Base-by-base conservation (phyloP, 1,140 invertebrate species). In the Rhopalosiphum maidis region DNA sequence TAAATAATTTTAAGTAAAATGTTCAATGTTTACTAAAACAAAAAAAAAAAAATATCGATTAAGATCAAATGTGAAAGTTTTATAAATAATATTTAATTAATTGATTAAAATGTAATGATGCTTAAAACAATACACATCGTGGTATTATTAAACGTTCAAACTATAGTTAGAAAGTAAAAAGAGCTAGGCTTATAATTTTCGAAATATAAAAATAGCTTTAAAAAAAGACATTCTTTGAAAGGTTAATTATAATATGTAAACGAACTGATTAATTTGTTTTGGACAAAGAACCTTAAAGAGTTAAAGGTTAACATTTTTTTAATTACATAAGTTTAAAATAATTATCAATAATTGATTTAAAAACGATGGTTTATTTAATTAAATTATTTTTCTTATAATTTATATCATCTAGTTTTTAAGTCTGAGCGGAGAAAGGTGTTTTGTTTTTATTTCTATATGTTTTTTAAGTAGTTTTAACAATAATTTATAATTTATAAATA, bases 31-130 rank as follows among this genome's bases (percentile, higher is more conserved):
- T 9, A 25, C 37, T 25, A 18, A 77, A 25, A 25, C 43, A 43
- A 83, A 37, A 83, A 37, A 83, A 37, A 83, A 37, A 37, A 85
- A 85, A 43, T 22, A 43, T 86, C 0, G 83, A 86, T 86, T 86
- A 22, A 30, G 23, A 86, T 43, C 37, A 86, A 86, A 86, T 43
- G 83, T 86, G 41, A 86, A 86, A 86, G 83, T 86, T 86, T 37
- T 86, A 86, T 41, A 15, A 41, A 86, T 86, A 41, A 43, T 41
- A 22, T 86, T 86, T 86, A 86, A 86, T 43, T 86, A 43, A 86
- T 86, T 43, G 43, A 86, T 37, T 37, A 37, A 37, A 37, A 9
- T 41, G 41, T 86, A 43, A 25, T 41, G 37, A 43, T 86, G 37
- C 11, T 86, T 86, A 43, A 86, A 86, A 86, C 83, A 43, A 86